These are phyloP conservation scores for Cygnus olor DNA, from an alignment of 2,797 vertebrate genomes.

Conservation along the genomic window DNA sequence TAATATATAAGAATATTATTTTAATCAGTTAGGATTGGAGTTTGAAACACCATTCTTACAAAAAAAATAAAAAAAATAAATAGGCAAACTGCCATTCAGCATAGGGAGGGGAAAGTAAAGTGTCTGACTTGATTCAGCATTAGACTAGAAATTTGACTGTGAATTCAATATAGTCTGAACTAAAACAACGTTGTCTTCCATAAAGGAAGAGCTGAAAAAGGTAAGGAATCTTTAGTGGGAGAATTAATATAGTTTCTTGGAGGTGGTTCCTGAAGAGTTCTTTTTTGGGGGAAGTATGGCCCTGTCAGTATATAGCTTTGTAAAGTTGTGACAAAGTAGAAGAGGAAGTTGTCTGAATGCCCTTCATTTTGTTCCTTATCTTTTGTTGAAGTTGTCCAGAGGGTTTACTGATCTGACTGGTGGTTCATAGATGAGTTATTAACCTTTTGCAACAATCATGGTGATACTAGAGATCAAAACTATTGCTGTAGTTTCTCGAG, in stretches of 20 bases:
- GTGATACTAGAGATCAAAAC: not conserved
- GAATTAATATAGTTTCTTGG: not conserved
- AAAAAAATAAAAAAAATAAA: not conserved
- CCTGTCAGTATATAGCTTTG: not conserved
- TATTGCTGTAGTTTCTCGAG: not conserved
- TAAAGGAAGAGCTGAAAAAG: not conserved
- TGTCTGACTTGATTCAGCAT: not conserved
- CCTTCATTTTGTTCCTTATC: not conserved
- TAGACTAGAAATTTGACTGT: not conserved
- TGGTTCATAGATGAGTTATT: not conserved
- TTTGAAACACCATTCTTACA: not conserved
- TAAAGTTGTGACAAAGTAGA: constrained; percentile 14
- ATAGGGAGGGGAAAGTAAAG: not conserved
- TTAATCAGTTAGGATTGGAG: not conserved
- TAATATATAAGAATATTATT: not conserved
- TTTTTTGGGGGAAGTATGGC: not conserved
- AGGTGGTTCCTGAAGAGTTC: not conserved
- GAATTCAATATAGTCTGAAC: not conserved
- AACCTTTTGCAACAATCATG: not conserved
- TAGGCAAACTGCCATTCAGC: not conserved
- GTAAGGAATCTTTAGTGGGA: not conserved
- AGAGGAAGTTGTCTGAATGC: constrained; percentile 39
- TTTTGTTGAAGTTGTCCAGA: not conserved
- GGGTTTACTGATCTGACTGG: not conserved
- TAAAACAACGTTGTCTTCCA: not conserved